A percentile compares a stretch with the other conserved stretches of the same genome.
Conservation (phyloP, 1,140 invertebrate genomes). For the Polypedilum pembai region DNA sequence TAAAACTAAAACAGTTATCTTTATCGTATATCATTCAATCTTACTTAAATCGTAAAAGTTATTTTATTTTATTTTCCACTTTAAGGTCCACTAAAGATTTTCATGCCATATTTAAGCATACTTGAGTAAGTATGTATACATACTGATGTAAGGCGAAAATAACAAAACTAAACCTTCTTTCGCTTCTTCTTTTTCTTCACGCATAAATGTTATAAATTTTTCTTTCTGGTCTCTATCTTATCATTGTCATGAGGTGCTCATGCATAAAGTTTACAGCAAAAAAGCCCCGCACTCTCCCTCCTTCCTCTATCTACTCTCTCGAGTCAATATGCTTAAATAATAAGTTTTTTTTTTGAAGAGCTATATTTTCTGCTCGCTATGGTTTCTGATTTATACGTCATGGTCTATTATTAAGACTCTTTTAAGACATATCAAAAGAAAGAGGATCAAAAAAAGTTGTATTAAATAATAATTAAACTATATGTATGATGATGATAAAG, state of each 20-base stretch:
- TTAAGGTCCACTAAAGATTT: too few relatives aligned
- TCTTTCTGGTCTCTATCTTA: not conserved
- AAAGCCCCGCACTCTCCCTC: not conserved
- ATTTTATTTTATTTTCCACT: too few relatives aligned
- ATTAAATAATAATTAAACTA: conserved; percentile 29
- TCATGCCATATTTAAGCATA: too few relatives aligned
- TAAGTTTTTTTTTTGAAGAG: not conserved
- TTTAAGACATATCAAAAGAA: too few relatives aligned
- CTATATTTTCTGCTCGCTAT: conserved; percentile 17
- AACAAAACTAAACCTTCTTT: not conserved
- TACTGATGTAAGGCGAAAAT: not conserved
- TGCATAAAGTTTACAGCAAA: conserved; percentile 21
- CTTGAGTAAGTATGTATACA: too few relatives aligned
- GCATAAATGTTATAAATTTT: not conserved
- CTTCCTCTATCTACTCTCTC: not conserved
- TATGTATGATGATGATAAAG: not conserved
- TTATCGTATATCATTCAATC: too few relatives aligned
- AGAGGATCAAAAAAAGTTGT: not conserved
- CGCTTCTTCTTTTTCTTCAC: not conserved
- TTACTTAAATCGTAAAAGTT: too few relatives aligned
- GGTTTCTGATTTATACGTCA: conserved; percentile 17
- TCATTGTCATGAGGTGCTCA: conserved; percentile 27
- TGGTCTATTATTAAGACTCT: not conserved
- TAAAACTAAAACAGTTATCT: too few relatives aligned
- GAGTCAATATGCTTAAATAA: conserved; percentile 2